Percentiles rank a stretch among this genome's conserved stretches.
Conservation (phyloP, 2,888 invertebrate species). For the Incurvaria masculella region DNA sequence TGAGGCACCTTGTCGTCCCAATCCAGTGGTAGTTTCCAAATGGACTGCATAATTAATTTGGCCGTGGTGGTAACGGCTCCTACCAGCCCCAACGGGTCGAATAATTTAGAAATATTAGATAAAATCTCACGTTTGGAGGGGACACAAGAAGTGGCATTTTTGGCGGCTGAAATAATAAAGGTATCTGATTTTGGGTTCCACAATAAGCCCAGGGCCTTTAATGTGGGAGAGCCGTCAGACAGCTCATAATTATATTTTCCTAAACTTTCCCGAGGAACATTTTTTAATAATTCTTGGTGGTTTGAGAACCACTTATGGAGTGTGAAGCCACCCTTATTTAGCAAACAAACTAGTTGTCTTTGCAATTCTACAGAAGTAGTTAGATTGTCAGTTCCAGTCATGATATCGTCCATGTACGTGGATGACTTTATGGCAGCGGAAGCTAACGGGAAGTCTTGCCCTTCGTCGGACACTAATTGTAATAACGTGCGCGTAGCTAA, state of each 20-base stretch:
- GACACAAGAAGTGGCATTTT: background rate
- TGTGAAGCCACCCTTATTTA: slow-evolving; percentile 21
- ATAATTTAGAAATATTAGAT: background rate
- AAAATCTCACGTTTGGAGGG: background rate
- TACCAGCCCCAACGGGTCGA: background rate
- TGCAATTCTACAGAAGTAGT: slow-evolving; percentile 15
- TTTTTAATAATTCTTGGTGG: background rate
- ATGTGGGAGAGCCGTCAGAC: background rate
- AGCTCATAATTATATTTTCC: background rate
- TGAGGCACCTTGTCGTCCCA: background rate
- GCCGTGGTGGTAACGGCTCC: background rate
- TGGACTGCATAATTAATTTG: background rate
- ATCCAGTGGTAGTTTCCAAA: background rate
- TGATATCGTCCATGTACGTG: slow-evolving; percentile 19
- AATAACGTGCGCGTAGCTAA: slow-evolving; percentile 18
- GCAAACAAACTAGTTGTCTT: slow-evolving; percentile 14
- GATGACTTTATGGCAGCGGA: slow-evolving; percentile 13
- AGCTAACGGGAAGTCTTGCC: slow-evolving; percentile 12
- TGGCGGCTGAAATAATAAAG: background rate
- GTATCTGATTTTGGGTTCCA: background rate
- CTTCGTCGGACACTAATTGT: slow-evolving; percentile 9
- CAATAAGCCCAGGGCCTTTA: background rate
- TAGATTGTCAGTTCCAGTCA: slow-evolving; percentile 17
- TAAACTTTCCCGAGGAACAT: background rate
- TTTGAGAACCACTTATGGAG: slow-evolving; percentile 20